Evolutionary conservation across 2,113 vertebrate genomes (phyloP).

Genomic region (Sus scrofa): T2T-Sscrofa CM000824.6:97473501-97474000

Average conservation of each 20-base stretch:
- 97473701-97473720: background rate
- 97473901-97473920: fast-evolving
- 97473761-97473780: background rate
- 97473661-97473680: too few species aligned
- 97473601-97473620: background rate
- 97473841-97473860: background rate
- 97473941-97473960: background rate
- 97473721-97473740: background rate
- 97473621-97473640: background rate
- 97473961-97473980: too few species aligned
- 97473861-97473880: background rate
- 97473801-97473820: background rate
- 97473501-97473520: background rate
- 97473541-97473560: too few species aligned
- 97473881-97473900: too few species aligned
- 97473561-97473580: background rate
- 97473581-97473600: background rate
- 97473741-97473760: background rate
- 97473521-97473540: fast-evolving
- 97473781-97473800: background rate
- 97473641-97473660: background rate
- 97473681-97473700: too few species aligned
- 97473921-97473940: too few species aligned
- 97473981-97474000: background rate
- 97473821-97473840: background rate